Conservation (phyloP, 2,797 vertebrate genomes). For the Coilia nasus region DNA sequence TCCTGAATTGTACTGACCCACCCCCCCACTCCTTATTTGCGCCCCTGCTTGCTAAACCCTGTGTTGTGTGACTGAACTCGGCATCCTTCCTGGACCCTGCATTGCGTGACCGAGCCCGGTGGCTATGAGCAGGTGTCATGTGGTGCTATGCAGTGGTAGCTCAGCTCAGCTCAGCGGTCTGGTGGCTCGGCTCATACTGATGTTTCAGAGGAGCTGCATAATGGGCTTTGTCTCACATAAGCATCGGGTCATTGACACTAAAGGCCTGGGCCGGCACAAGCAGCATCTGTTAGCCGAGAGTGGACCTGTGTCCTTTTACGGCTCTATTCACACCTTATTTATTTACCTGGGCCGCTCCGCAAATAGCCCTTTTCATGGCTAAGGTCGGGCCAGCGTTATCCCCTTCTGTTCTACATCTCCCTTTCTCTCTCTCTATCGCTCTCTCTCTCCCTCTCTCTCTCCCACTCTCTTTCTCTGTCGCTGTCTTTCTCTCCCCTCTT, state of each 20-base stretch:
- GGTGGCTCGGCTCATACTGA: neutral
- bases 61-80: too few relatives aligned
- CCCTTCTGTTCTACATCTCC: neutral
- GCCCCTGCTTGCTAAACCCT: too few relatives aligned
- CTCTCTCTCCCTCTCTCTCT: too few relatives aligned
- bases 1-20: too few relatives aligned
- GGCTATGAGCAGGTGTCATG: too few relatives aligned
- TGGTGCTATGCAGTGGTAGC: too few relatives aligned
- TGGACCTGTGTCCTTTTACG: neutral
- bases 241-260: neutral
- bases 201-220: neutral
- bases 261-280: neutral
- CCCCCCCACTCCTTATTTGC: too few relatives aligned
- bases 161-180: too few relatives aligned
- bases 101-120: too few relatives aligned
- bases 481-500: too few relatives aligned
- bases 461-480: too few relatives aligned
- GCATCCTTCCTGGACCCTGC: too few relatives aligned
- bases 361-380: neutral
- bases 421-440: neutral
- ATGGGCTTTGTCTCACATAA: constrained; percentile 21
- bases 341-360: neutral
- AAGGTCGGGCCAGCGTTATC: neutral
- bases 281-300: neutral
- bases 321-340: constrained; percentile 4